A percentile compares a stretch with the other conserved stretches of the same genome.
Conservation (phyloP, 1,140 invertebrate species). For the Polypedilum pembai region DNA sequence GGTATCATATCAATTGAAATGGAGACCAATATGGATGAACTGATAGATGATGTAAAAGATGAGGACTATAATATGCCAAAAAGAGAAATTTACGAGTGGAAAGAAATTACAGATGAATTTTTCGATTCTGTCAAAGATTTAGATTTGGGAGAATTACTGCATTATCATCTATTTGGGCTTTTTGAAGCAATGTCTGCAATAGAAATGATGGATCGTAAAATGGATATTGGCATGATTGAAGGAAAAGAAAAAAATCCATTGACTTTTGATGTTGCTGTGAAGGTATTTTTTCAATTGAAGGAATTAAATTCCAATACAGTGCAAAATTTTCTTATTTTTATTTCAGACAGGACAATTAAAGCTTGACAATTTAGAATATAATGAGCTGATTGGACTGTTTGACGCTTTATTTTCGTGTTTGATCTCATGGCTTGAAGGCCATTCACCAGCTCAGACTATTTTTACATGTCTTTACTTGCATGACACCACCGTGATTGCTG, state of each 20-base stretch:
- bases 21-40: no score
- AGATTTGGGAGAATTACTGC: slow-evolving; percentile 77
- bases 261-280: slow-evolving; percentile 80
- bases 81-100: slow-evolving; percentile 47
- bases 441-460: slow-evolving; percentile 92
- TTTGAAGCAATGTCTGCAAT: slow-evolving; percentile 99
- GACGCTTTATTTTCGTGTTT: slow-evolving; percentile 88
- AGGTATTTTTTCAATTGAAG: slow-evolving; percentile 47
- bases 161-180: slow-evolving; percentile 86
- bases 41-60: no score
- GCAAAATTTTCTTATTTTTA: not conserved
- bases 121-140: slow-evolving; percentile 67
- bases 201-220: slow-evolving; percentile 99
- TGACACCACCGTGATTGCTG: slow-evolving; percentile 76
- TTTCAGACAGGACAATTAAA: slow-evolving; percentile 68
- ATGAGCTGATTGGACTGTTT: slow-evolving; percentile 79
- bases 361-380: slow-evolving; percentile 61
- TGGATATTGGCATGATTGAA: slow-evolving; percentile 97
- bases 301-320: not conserved
- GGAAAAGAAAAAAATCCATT: slow-evolving; percentile 78
- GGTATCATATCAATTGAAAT: no score
- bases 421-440: slow-evolving; percentile 90
- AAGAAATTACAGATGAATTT: slow-evolving; percentile 65
- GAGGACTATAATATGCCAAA: not conserved
- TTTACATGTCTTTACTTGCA: slow-evolving; percentile 96